Base-by-base conservation (phyloP, 2,113 vertebrate genomes). In the Tangachromis dhanisi region DNA sequence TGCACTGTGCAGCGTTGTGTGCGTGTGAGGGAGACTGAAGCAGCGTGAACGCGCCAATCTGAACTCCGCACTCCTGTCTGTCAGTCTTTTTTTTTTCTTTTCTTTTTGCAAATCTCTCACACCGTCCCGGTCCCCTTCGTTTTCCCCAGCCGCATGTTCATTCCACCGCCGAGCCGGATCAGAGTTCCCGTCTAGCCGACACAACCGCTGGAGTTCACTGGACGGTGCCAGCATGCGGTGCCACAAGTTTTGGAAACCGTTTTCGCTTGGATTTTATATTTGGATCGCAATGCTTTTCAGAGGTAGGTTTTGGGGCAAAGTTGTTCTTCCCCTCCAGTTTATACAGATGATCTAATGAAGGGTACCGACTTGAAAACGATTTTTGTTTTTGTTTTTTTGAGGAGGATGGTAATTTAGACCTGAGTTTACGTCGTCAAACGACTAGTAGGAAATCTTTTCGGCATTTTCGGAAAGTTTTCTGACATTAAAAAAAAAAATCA, bases 191-290 rank as follows among this genome's bases (percentile, higher is more conserved):
- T 86, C 11, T 45, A 90, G 51, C 91, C 78, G 40, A 76, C 85
- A 38, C 57, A 47, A 38, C 81, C 29, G 71, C 47, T 53, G 63
- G 89, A 88, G 85, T 89, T 61, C 78, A 55, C 42, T 49, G 83
- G 90, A 87, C 90, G 76, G 66, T 76, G 83, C 83, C 90, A 94
- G 57, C 86, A 96, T 97, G 96, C 92, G 89, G 80, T 88, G 90
- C 88, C 91, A 90, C 87, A 96, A 94, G 93, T 95, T 95, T 86
- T 92, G 93, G 84, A 91, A 89, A 92, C 85, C 90, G 2, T 89
- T 88, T 80, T 95, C 91, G n/a, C 9, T 95, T 81, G 95, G 95
- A 76, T 93, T 95, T 83, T 95, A 95, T 68, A 63, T 97, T 42
- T 97, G 93, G 90, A 91, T 90, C 5, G 85, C 90, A 13, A 31